A percentile compares a stretch with the other conserved stretches of the same genome.
phyloP scores from a whole-genome alignment of 2,797 vertebrate species.

The Okamejei kenojei region DNA sequence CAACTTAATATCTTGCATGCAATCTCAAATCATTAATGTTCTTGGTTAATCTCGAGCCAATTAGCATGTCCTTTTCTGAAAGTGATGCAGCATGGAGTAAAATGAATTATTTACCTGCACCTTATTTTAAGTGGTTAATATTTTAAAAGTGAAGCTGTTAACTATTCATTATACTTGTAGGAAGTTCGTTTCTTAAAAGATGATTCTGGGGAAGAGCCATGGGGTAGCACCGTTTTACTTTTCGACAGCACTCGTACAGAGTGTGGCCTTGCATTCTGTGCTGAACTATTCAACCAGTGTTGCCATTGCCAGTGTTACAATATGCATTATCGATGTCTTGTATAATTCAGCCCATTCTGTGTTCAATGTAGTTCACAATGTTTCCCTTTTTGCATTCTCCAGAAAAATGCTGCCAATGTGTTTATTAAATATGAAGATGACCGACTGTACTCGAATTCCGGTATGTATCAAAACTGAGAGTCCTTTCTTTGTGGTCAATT shows the following conservation, averaged over 20 bases:
- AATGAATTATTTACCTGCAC: background rate
- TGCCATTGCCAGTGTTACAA: background rate
- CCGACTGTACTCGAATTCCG: background rate
- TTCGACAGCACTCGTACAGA: background rate
- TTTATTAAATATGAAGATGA: slow-evolving; percentile 1
- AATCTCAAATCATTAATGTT: background rate
- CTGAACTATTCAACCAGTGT: background rate
- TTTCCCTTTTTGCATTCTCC: background rate
- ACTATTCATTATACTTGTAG: background rate
- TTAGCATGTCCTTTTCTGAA: background rate
- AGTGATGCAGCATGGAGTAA: background rate
- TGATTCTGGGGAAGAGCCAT: background rate
- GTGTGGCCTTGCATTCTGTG: background rate
- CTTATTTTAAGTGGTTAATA: background rate
- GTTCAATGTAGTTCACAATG: background rate
- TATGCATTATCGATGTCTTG: background rate
- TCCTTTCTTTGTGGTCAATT: background rate
- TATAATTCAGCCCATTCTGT: background rate
- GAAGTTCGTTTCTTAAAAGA: background rate
- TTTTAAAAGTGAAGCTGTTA: background rate
- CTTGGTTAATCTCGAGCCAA: background rate
- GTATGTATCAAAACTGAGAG: slow-evolving; percentile 2
- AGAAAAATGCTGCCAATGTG: background rate
- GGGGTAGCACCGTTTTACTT: background rate
- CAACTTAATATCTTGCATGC: background rate